Conservation (phyloP, 1,140 invertebrate genomes). For the Lepidurus arcticus region DNA sequence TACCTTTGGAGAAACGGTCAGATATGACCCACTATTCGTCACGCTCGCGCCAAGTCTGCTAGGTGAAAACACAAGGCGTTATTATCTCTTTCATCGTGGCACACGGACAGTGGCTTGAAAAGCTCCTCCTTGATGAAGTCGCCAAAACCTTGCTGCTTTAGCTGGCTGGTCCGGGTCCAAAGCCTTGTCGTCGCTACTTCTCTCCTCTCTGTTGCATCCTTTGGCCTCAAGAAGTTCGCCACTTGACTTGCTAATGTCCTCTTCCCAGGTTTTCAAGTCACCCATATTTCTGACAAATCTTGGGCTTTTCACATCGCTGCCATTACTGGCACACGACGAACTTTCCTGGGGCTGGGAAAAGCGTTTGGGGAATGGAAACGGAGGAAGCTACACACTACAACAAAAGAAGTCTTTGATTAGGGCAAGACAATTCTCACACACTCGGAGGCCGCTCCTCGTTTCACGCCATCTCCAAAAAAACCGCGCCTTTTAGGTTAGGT, state of each 20-base stretch:
- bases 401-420: background rate
- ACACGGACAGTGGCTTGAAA: background rate
- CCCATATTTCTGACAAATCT: background rate
- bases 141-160: conserved; percentile 1
- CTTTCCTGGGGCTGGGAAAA: background rate
- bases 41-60: conserved; percentile 13
- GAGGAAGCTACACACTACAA: conserved; percentile 4
- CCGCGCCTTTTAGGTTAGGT: background rate
- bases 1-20: conserved; percentile 18
- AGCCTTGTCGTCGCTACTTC: background rate
- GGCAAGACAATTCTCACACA: background rate
- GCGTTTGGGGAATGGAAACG: background rate
- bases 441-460: conserved; percentile 3
- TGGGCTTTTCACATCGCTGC: background rate
- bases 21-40: conserved; percentile 18
- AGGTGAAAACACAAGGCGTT: background rate
- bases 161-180: conserved; percentile 7
- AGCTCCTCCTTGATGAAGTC: conserved; percentile 21
- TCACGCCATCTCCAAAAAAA: background rate
- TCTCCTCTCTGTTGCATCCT: background rate
- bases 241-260: background rate
- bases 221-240: background rate
- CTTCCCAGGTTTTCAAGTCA: too few relatives aligned
- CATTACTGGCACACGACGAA: conserved; percentile 19
- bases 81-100: conserved; percentile 19